A percentile compares a stretch with the other conserved stretches of the same genome.
Evolutionary conservation across 1,140 invertebrate genomes (phyloP).

Genomic region (Lepeophtheirus salmonis): DNA sequence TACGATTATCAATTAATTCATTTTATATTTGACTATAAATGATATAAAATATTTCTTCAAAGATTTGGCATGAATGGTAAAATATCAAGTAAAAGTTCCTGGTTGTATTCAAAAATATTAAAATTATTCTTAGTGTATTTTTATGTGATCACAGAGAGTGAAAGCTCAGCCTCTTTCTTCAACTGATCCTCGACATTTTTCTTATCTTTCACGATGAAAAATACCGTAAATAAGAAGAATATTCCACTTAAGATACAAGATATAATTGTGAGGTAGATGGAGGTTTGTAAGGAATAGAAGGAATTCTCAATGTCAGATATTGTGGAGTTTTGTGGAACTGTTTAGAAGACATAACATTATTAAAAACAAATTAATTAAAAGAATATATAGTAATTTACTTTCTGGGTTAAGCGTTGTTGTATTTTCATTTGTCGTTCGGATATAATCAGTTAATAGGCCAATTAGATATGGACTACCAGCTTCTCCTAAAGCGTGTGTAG

Average conservation of each 20-base stretch:
- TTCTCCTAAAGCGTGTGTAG: conserved; percentile 78
- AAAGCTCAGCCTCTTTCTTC: not conserved
- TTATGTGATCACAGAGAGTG: not conserved
- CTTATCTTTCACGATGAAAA: not conserved
- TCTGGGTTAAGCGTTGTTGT: not conserved
- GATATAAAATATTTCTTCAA: no score
- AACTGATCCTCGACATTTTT: not conserved
- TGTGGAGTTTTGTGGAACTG: not conserved
- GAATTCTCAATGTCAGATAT: not conserved
- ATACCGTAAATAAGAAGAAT: not conserved
- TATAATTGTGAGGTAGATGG: not conserved
- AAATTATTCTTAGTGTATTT: no score
- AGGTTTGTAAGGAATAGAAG: not conserved
- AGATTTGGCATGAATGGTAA: no score
- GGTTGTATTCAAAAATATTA: no score
- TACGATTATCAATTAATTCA: no score
- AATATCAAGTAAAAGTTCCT: no score
- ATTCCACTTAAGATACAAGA: not conserved
- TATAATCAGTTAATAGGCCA: conserved; percentile 44
- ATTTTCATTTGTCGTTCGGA: not conserved
- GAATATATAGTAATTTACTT: not conserved
- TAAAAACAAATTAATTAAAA: not conserved
- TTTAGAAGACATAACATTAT: no score
- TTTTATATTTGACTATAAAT: no score
- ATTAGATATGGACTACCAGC: conserved; percentile 81